Evolutionary conservation across 2,888 invertebrate species (phyloP), one percentile per base, ranked within the genome.

Genomic region (Matsumyia berberina): DNA sequence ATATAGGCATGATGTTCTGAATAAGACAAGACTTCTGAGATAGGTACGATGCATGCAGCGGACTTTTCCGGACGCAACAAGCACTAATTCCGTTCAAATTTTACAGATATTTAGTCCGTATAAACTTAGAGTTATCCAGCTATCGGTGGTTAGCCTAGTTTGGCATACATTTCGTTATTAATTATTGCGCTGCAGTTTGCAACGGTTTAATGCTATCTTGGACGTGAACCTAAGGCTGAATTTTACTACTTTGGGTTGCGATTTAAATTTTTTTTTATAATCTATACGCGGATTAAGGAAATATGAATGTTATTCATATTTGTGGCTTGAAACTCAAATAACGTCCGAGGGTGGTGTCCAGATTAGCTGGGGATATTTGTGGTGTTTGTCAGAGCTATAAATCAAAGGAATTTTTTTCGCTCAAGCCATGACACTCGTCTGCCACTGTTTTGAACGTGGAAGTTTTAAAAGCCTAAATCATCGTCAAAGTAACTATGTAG

Each of bases 41-140:
- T 24, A 24, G 24, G 24, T 24, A 24, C 24, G 24, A 24, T 24
- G 24, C 2, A 1, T 24, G 24, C 24, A 24, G 1, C 4, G 24
- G 24, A 24, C 2, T 24, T 24, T 24, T 33, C 12, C n/a, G 57
- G 12, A 42, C 12, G 35, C 35, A 12, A 12, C 11, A 29, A 31
- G 6, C 24, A 39, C 17, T 31, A 53, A 53, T 67, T 53, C 5
- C 29, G 39, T 66, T 66, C 29, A 29, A 6, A 46, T 37, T 12
- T 15, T 15, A 12, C 8, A 9, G 24, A 8, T 8, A 12, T 15
- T 0, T 15, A 51, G n/a, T n/a, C 37, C n/a, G 19, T 49, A 7
- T 24, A n/a, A 5, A 4, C 9, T 15, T 0, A 3, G 42, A 15
- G 35, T 9, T 35, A 9, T 35, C 9, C 6, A 15, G 3, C 42